Conservation (phyloP, 1,140 invertebrate species). For the Bombyx mandarina region DNA sequence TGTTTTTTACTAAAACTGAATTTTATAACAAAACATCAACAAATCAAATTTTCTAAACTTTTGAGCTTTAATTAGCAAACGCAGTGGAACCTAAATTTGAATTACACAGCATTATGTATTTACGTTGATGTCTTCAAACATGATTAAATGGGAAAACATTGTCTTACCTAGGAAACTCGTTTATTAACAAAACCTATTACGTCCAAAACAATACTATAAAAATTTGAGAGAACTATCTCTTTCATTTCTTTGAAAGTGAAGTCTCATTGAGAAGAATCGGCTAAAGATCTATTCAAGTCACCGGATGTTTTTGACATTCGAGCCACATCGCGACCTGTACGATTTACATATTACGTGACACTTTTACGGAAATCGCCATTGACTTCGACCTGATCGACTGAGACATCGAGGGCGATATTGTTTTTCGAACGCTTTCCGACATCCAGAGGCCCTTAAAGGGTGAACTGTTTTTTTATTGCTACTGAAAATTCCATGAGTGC, state of each 20-base stretch:
- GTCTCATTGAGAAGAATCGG: constrained; percentile 51
- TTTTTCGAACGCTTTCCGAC: constrained; percentile 52
- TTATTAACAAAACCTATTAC: too few species aligned
- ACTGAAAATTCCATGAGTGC: constrained; percentile 40
- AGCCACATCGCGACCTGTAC: constrained; percentile 64
- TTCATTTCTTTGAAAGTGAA: constrained; percentile 35
- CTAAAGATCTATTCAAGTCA: constrained; percentile 36
- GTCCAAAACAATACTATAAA: too few species aligned
- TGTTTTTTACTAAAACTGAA: too few species aligned
- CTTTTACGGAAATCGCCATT: constrained; percentile 60
- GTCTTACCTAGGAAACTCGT: too few species aligned
- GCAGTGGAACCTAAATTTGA: too few species aligned
- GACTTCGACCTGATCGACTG: constrained; percentile 59
- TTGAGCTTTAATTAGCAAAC: too few species aligned
- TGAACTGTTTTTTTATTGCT: constrained; percentile 50
- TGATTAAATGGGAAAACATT: too few species aligned
- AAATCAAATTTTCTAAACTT: too few species aligned
- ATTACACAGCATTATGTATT: too few species aligned
- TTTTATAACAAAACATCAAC: too few species aligned
- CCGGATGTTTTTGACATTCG: constrained; percentile 61
- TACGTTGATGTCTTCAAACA: too few species aligned
- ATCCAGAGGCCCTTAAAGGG: constrained; percentile 31
- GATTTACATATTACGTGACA: constrained; percentile 71
- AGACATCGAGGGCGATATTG: constrained; percentile 61
- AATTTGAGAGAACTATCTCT: constrained; percentile 19